Conservation (phyloP, 2,113 vertebrate species). For the Pangasianodon gigas region DNA sequence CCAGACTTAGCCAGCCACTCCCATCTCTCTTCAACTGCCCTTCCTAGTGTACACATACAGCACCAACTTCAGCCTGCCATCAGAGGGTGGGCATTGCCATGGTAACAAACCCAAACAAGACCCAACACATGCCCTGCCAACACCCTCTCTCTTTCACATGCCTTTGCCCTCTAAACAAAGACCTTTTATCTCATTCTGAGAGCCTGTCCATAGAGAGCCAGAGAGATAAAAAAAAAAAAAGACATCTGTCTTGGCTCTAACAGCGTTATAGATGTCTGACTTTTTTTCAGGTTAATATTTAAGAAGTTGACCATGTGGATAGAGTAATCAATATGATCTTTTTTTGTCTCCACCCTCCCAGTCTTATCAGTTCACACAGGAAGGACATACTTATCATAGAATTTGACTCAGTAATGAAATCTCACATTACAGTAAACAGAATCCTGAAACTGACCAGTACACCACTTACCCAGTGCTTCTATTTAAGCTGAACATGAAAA, state of each 20-base stretch:
- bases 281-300: neutral
- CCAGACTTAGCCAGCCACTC: neutral
- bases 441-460: neutral
- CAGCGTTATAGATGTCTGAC: conserved; percentile 11
- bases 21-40: neutral
- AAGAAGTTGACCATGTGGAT: neutral
- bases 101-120: conserved; percentile 74
- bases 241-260: neutral
- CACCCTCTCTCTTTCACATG: conserved; percentile 34
- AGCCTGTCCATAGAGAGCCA: conserved; percentile 25
- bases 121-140: conserved; percentile 62
- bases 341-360: neutral
- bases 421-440: neutral
- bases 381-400: conserved; percentile 13
- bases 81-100: conserved; percentile 50
- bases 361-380: neutral
- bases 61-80: conserved; percentile 47
- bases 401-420: neutral
- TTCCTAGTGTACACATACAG: conserved; percentile 21
- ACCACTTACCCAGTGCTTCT: neutral
- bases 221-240: neutral
- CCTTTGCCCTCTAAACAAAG: conserved; percentile 39
- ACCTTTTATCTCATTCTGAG: conserved; percentile 53
- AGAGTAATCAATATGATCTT: neutral
- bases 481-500: neutral